Base-by-base conservation (phyloP, 2,113 vertebrate genomes). In the Anarrhichthys ocellatus region DNA sequence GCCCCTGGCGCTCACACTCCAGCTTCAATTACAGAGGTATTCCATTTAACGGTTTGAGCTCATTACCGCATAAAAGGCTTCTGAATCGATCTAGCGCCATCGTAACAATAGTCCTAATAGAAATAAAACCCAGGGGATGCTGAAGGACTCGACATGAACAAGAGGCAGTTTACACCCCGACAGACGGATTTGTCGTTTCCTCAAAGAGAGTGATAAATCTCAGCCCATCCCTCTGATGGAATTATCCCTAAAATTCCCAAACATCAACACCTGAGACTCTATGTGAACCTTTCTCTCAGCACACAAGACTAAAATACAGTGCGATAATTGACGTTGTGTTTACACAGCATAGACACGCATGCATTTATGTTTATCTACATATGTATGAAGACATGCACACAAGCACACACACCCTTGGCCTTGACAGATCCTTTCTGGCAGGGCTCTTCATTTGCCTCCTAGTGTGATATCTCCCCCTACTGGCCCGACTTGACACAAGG, bases 391-490 rank as follows among this genome's bases (percentile, higher is more conserved):
- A 70, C 48, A 42, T 46, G 22, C 38, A 67, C 48, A 70, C 48
- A 42, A 40, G 22, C 38, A 67, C 48, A 77, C 27, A 63, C 62
- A 85, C 63, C n/a, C 58, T 62, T 67, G 64, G 64, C 59, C 42
- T 70, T 42, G 29, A 29, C 65, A 52, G 10, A 18, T 79, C 48
- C 36, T 69, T 69, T 18, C n/a, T 89, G 52, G 48, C 56, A 66
- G 52, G 14, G 4, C 29, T 75, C 18, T 42, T 67, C 44, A n/a
- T 42, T 27, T 69, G 65, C 90, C 88, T 85, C 72, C 71, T 59
- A 81, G 84, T 87, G 54, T 81, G 68, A 91, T 63, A 86, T 50
- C 87, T 36, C 92, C 94, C 89, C 81, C 92, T 93, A 72, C 87
- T 93, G 93, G 90, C 34, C 27, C 36, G 58, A 54, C 9, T 40